Conservation (phyloP, 2,797 vertebrate species). For the Furcifer pardalis region DNA sequence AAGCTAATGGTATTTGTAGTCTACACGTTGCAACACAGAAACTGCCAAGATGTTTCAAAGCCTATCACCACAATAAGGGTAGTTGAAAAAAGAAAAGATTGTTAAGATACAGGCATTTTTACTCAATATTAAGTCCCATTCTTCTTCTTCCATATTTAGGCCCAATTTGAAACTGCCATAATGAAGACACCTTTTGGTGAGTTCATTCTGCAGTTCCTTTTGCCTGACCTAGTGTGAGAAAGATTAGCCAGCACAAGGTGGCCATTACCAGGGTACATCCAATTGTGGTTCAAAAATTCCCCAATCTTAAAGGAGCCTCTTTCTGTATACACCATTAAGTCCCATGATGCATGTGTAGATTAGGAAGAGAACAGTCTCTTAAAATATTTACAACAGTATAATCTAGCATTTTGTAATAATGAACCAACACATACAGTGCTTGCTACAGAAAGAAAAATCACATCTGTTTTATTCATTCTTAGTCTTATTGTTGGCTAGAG, state of each 20-base stretch:
- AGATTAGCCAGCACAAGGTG: too few species aligned
- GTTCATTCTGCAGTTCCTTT: too few species aligned
- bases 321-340: not conserved
- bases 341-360: not conserved
- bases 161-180: too few species aligned
- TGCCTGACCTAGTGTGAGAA: too few species aligned
- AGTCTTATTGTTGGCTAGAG: conserved; percentile 22
- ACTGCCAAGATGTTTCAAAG: not conserved
- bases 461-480: not conserved
- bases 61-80: not conserved
- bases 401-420: not conserved
- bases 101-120: not conserved
- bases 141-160: too few species aligned
- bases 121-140: not conserved
- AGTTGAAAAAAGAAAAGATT: too few species aligned
- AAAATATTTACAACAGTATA: not conserved
- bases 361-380: not conserved
- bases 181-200: too few species aligned
- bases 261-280: too few species aligned
- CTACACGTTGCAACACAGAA: not conserved
- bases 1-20: not conserved
- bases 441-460: conserved; percentile 23
- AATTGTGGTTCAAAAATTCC: too few species aligned
- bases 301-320: too few species aligned
- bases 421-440: not conserved